These are phyloP conservation scores for Trypoxylus dichotomus DNA, from an alignment of 1,140 invertebrate genomes.

Conservation along the genomic window DNA sequence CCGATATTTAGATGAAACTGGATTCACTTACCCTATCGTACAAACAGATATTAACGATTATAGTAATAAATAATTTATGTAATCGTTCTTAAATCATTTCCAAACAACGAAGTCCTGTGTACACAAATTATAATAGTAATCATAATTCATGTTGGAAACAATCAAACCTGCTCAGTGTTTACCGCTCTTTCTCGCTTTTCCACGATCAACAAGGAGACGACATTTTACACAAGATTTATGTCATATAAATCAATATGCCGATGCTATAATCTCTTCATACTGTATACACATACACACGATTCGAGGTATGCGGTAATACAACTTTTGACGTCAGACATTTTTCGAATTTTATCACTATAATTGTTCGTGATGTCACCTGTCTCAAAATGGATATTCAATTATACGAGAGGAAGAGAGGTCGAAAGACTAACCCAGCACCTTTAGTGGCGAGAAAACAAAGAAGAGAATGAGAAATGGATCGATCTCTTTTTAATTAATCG, in stretches of 20 bases:
- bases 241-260: constrained; percentile 3
- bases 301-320: constrained; percentile 1
- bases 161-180: not conserved
- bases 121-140: constrained; percentile 8
- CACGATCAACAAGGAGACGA: not conserved
- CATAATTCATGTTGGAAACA: not conserved
- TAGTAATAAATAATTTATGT: not conserved
- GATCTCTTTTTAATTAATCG: not conserved
- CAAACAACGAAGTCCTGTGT: not conserved
- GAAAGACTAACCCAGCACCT: not conserved
- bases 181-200: not conserved
- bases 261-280: not conserved
- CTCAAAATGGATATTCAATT: constrained; percentile 10
- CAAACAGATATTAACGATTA: not conserved
- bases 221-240: constrained; percentile 3
- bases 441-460: not conserved
- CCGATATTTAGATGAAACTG: too few species aligned
- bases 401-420: not conserved
- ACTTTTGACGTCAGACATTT: constrained; percentile 18
- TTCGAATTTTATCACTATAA: constrained; percentile 26
- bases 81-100: not conserved
- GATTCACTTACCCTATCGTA: not conserved
- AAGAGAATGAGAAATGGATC: not conserved
- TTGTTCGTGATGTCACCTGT: constrained; percentile 19
- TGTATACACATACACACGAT: not conserved